These are phyloP conservation scores for Myiopsitta monachus DNA, from an alignment of 2,113 vertebrate genomes.

Conservation along the genomic window DNA sequence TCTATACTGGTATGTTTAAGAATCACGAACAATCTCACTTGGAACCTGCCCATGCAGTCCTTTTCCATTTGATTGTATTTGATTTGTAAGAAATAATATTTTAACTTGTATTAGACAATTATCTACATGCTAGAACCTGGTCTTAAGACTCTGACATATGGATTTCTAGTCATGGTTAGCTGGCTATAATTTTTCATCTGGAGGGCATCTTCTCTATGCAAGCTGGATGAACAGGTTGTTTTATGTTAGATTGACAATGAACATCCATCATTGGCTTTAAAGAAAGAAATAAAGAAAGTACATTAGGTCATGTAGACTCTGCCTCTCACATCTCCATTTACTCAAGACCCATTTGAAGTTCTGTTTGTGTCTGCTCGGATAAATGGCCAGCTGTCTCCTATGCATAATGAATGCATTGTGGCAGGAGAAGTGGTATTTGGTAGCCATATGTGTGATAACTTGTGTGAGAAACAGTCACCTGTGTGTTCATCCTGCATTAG, in stretches of 20 bases:
- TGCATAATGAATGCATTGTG: neutral
- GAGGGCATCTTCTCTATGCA: neutral
- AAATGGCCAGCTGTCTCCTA: neutral
- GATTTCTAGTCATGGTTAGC: neutral
- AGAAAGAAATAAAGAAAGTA: slow-evolving; percentile 8
- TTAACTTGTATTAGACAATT: slow-evolving; percentile 24
- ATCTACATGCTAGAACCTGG: neutral
- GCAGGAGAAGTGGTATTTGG: neutral
- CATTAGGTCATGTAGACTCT: neutral
- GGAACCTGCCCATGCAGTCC: neutral
- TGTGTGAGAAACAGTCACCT: neutral
- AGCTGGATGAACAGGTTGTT: slow-evolving; percentile 14
- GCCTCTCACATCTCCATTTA: neutral
- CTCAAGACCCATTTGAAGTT: slow-evolving; percentile 4
- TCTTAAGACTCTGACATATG: slow-evolving; percentile 4
- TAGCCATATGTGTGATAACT: neutral
- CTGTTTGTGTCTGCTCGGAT: neutral
- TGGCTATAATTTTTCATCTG: slow-evolving; percentile 35
- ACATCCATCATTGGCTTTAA: neutral
- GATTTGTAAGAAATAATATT: slow-evolving; percentile 18
- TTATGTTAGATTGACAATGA: slow-evolving; percentile 5
- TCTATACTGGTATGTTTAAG: neutral
- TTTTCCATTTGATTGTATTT: neutral
- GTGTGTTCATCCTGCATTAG: neutral
- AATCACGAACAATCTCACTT: neutral